Percentiles rank a stretch among this genome's conserved stretches.
These are phyloP conservation scores for Oncopeltus fasciatus DNA, from an alignment of 1,140 invertebrate genomes.

Conservation along the genomic window DNA sequence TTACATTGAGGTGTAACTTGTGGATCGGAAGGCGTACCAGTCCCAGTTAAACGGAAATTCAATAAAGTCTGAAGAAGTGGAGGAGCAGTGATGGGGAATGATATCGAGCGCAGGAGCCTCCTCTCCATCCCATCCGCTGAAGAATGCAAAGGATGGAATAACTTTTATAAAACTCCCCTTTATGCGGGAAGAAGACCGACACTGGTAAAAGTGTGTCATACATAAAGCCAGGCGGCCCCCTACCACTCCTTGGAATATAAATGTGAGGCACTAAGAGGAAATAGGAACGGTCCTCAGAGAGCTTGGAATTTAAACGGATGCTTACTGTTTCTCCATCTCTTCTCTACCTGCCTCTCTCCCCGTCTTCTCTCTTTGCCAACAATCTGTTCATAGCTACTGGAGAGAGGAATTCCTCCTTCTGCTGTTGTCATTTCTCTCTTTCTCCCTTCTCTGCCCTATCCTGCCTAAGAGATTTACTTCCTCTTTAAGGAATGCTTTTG, in stretches of 20 bases:
- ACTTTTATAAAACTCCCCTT: not conserved
- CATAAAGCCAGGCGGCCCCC: not conserved
- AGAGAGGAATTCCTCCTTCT: too few relatives aligned
- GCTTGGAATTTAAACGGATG: not conserved
- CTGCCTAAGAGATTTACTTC: too few relatives aligned
- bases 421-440: too few relatives aligned
- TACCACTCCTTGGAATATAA: not conserved
- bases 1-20: too few relatives aligned
- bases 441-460: too few relatives aligned
- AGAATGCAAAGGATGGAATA: constrained; percentile 1
- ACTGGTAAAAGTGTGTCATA: constrained; percentile 3
- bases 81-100: not conserved
- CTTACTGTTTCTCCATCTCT: not conserved
- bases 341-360: not conserved
- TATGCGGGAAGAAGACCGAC: not conserved
- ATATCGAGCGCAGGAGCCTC: not conserved
- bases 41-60: not conserved
- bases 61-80: not conserved
- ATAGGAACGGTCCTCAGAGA: not conserved
- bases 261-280: not conserved
- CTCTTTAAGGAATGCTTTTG: too few relatives aligned
- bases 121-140: not conserved
- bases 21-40: too few relatives aligned
- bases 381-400: too few relatives aligned
- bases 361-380: too few relatives aligned